These are phyloP conservation scores for Chloroclystis v-ata DNA, from an alignment of 2,888 invertebrate species.

Conservation along the genomic window DNA sequence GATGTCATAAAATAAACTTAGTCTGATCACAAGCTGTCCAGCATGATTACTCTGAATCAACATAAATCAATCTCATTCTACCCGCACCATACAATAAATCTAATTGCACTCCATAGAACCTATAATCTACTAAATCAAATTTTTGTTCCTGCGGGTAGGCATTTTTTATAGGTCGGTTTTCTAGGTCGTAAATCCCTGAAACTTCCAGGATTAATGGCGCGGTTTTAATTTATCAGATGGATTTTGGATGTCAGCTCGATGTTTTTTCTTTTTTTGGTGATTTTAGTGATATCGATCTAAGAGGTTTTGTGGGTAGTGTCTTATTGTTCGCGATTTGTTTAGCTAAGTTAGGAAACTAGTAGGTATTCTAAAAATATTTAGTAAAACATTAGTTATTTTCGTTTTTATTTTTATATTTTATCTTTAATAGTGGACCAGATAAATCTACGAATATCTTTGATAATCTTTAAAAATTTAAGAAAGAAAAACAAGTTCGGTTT, in stretches of 20 bases:
- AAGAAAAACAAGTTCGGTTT: too few species aligned
- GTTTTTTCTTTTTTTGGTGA: not conserved
- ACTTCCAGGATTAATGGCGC: conserved; percentile 48
- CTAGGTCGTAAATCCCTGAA: conserved; percentile 55
- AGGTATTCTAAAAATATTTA: too few species aligned
- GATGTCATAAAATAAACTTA: conserved; percentile 67
- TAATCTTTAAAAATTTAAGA: too few species aligned
- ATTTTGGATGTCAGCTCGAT: conserved; percentile 24
- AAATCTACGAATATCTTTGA: too few species aligned
- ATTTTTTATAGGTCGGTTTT: conserved; percentile 45
- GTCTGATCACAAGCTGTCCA: conserved; percentile 57
- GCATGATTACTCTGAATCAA: conserved; percentile 68
- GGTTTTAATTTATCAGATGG: conserved; percentile 37
- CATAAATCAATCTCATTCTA: conserved; percentile 68
- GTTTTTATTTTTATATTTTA: too few species aligned
- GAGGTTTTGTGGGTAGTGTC: not conserved
- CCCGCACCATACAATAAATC: conserved; percentile 51
- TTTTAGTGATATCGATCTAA: not conserved
- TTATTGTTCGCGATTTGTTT: too few species aligned
- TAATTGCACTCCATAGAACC: conserved; percentile 58
- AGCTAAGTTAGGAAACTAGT: too few species aligned
- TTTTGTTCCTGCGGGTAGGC: conserved; percentile 59
- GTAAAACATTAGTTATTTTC: too few species aligned
- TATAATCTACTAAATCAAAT: conserved; percentile 65
- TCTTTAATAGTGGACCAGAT: too few species aligned